A percentile compares a stretch with the other conserved stretches of the same genome.
These are phyloP conservation scores for Charaxes varanes DNA, from an alignment of 1,140 invertebrate genomes.

Conservation along the genomic window DNA sequence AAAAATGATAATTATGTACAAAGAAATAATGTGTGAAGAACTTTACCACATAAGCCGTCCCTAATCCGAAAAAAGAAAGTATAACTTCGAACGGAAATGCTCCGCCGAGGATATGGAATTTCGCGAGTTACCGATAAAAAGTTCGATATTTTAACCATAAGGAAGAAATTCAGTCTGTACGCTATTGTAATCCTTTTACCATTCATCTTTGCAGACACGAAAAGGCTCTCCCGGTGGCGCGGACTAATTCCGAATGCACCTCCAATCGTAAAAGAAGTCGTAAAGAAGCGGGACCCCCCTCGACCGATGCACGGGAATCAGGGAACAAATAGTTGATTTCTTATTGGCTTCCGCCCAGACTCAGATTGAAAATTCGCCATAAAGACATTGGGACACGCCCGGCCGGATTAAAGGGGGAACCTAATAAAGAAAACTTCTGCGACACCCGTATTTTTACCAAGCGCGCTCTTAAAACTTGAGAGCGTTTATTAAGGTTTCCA, in stretches of 20 bases:
- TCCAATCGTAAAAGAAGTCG: conserved; percentile 72
- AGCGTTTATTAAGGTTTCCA: conserved; percentile 56
- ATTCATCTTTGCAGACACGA: conserved; percentile 64
- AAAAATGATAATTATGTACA: too few relatives aligned
- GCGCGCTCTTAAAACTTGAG: conserved; percentile 63
- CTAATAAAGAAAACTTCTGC: conserved; percentile 73
- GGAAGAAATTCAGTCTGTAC: conserved; percentile 32
- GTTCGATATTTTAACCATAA: conserved; percentile 28
- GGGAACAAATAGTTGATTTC: conserved; percentile 72
- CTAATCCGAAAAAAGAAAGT: conserved; percentile 6
- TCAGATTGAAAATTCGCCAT: conserved; percentile 72
- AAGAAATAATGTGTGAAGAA: too few relatives aligned
- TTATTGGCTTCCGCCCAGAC: conserved; percentile 70
- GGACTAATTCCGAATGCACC: conserved; percentile 71
- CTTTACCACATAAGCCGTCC: too few relatives aligned
- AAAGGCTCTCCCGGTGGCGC: conserved; percentile 60
- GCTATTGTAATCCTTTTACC: conserved; percentile 69
- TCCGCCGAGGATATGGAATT: conserved; percentile 12
- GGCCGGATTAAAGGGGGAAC: conserved; percentile 67
- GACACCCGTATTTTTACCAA: conserved; percentile 71
- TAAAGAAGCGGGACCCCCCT: conserved; percentile 64
- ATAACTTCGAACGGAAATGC: conserved; percentile 20
- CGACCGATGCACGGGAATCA: conserved; percentile 63
- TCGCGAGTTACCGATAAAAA: conserved; percentile 18
- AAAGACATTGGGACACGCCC: conserved; percentile 72